A percentile compares a stretch with the other conserved stretches of the same genome.
Evolutionary conservation across 2,113 vertebrate species (phyloP).

Genomic region (Thamnaconus septentrionalis): DNA sequence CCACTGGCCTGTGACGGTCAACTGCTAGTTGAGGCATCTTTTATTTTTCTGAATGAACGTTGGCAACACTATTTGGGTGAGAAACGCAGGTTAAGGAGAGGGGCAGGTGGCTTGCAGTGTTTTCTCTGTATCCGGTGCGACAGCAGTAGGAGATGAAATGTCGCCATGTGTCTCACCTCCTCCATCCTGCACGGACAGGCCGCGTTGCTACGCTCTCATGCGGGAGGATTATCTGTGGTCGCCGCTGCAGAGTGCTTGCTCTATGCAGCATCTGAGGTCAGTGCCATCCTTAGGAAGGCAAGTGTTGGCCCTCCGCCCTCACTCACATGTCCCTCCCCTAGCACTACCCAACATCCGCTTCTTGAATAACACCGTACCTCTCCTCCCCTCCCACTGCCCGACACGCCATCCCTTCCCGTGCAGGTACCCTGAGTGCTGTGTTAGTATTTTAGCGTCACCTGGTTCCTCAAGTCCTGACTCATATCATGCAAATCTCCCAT

Average conservation of each 20-base stretch:
- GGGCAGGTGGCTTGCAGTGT: neutral
- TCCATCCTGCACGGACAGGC: constrained; percentile 63
- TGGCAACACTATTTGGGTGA: too few relatives aligned
- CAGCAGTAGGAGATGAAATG: constrained; percentile 54
- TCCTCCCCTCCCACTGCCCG: constrained; percentile 12
- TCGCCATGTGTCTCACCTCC: constrained; percentile 60
- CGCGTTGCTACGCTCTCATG: constrained; percentile 74
- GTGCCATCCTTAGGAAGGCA: constrained; percentile 63
- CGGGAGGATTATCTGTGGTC: constrained; percentile 80
- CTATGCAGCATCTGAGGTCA: constrained; percentile 83
- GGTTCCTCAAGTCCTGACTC: constrained; percentile 40
- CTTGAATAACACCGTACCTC: constrained; percentile 41
- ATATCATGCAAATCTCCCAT: constrained; percentile 51
- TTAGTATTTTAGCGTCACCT: constrained; percentile 27
- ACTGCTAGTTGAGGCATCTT: too few relatives aligned
- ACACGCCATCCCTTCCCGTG: constrained; percentile 30
- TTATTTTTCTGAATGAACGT: too few relatives aligned
- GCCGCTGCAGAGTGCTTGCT: constrained; percentile 78
- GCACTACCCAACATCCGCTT: constrained; percentile 27
- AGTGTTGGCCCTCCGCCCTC: constrained; percentile 41
- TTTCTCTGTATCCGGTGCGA: constrained; percentile 21
- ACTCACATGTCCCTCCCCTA: constrained; percentile 32
- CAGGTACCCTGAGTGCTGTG: constrained; percentile 43
- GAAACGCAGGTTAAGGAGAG: neutral
- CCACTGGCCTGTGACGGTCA: too few relatives aligned